phyloP scores from a whole-genome alignment of 2,113 vertebrate genomes.

The Sapayoa aenigma region DNA sequence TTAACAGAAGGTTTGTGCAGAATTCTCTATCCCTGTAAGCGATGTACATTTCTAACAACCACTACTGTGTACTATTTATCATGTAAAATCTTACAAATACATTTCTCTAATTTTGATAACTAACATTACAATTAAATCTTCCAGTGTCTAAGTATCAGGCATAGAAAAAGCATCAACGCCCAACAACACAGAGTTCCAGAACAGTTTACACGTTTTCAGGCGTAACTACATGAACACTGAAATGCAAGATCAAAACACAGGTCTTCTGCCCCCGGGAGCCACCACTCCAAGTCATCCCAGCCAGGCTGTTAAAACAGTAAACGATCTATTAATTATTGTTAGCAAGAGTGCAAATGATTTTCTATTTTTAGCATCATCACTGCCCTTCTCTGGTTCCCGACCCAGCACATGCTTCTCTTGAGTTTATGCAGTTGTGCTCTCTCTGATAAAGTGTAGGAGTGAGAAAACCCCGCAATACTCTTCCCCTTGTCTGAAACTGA shows the following conservation, averaged over 20 bases:
- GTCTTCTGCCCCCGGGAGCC: neutral
- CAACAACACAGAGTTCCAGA: neutral
- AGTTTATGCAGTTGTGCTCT: neutral
- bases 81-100: neutral
- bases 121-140: neutral
- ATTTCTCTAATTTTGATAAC: neutral
- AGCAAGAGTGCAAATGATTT: neutral
- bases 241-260: neutral
- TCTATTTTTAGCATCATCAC: slow-evolving; percentile 32
- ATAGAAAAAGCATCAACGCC: neutral
- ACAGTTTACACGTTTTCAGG: neutral
- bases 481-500: neutral
- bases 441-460: neutral
- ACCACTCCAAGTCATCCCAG: neutral
- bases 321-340: neutral
- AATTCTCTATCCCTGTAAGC: neutral
- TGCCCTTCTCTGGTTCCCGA: slow-evolving; percentile 43
- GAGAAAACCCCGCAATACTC: too few relatives aligned
- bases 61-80: neutral
- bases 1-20: neutral
- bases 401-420: neutral
- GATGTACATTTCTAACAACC: neutral
- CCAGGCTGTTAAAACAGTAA: neutral
- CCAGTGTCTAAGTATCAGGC: neutral
- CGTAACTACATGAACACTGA: neutral